These are phyloP conservation scores for Acipenser ruthenus DNA, from an alignment of 2,797 vertebrate genomes.

Conservation along the genomic window DNA sequence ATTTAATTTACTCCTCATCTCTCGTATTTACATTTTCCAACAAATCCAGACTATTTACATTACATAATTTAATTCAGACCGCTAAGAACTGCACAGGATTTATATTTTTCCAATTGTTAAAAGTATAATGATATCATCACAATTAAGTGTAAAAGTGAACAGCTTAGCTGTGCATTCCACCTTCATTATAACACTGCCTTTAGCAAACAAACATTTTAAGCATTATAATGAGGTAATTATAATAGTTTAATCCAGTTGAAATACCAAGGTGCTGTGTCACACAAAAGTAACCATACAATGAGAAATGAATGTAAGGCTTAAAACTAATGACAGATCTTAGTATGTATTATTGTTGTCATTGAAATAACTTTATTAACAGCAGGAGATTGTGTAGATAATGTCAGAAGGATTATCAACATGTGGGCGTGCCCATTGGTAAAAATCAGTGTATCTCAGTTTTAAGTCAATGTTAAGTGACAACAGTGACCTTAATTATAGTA, in stretches of 20 bases:
- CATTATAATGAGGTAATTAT: conserved; percentile 4
- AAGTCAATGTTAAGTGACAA: conserved; percentile 8
- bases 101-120: neutral
- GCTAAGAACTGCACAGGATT: neutral
- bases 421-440: neutral
- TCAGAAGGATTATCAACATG: conserved; percentile 1
- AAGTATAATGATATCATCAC: neutral
- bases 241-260: conserved; percentile 2
- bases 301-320: conserved; percentile 7
- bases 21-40: too few species aligned
- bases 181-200: conserved; percentile 1
- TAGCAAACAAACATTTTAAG: neutral
- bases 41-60: too few species aligned
- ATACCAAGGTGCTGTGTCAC: conserved; percentile 1
- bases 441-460: neutral
- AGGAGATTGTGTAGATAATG: neutral
- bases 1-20: too few species aligned
- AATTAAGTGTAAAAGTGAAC: conserved; percentile 5
- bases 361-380: neutral
- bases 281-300: neutral
- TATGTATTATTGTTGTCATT: neutral
- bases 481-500: neutral
- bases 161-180: neutral
- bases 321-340: neutral
- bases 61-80: too few species aligned